Evolutionary conservation across 2,113 vertebrate species (phyloP).

Genomic region (Serilophus lunatus): DNA sequence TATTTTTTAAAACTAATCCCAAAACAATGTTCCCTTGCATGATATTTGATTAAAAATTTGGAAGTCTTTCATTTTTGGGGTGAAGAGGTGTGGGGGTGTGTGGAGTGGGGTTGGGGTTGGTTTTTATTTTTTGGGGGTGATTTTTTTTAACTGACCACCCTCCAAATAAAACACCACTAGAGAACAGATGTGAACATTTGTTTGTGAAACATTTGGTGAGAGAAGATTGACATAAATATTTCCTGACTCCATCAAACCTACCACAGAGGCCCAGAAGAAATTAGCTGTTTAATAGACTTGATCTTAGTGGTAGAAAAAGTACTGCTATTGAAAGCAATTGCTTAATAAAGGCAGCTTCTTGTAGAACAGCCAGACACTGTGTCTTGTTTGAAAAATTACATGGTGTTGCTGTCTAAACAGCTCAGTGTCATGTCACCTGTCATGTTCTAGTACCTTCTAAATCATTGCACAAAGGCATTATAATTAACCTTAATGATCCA

Average conservation of each 20-base stretch:
- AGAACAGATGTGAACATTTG: neutral
- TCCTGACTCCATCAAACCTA: neutral
- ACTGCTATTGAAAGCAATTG: neutral
- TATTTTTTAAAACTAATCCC: neutral
- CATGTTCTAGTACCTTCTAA: neutral
- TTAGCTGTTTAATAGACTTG: neutral
- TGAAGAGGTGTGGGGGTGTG: fast-evolving
- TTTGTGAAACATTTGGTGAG: neutral
- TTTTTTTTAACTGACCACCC: neutral
- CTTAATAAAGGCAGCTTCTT: neutral
- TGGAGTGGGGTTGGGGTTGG: neutral
- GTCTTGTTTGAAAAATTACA: neutral
- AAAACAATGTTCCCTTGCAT: neutral
- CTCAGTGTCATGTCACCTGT: neutral
- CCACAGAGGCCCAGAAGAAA: neutral
- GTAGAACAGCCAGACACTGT: neutral
- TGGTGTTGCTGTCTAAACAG: neutral
- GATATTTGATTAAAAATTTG: neutral
- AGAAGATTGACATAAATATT: neutral
- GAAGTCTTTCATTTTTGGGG: neutral
- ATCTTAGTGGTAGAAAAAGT: neutral
- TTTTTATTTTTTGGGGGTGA: neutral
- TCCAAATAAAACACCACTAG: neutral
- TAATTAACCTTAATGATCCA: neutral
- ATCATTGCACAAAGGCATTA: neutral